Base-by-base conservation (phyloP, 2,797 vertebrate species). In the Melanotaenia parkinsoni region DNA sequence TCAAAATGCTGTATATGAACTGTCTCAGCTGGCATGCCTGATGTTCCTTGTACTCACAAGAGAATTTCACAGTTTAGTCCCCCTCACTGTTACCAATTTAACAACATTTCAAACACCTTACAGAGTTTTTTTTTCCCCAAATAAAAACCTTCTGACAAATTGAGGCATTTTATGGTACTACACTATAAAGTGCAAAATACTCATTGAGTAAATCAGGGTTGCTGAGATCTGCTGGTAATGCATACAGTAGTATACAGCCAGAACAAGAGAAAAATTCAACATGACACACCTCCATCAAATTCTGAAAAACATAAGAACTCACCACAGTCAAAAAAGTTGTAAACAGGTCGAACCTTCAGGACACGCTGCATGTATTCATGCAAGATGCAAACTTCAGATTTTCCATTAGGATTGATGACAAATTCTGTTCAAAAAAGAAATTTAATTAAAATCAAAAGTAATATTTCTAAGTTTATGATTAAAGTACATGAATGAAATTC, bases 251-350 rank as follows among this genome's bases (percentile, higher is more conserved):
- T 50, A 50, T 50, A n/a, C 7, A 50, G 9, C 20, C 14, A 38
- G 11, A 11, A 38, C 11, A 12, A 12, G 20, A 47, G 20, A 6
- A 47, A 0, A 47, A n/a, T 13, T 7, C 35, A 37, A 37, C 8
- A 12, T 32, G 32, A 32, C 5, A 32, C 32, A 38, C 40, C 40
- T 16, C 16, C 43, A 53, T 22, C 9, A 53, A 53, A 53, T 24
- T 5, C 13, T n/a, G 13, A 47, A 4, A 4, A 54, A 24, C 28
- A 54, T 13, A 5, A 16, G 5, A 57, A 57, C 98, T 98, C 95
- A 99, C 98, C 98, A 97, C 98, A 99, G 97, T 99, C 98, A 96
- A 99, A 99, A 93, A 99, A 99, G 95, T 97, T 98, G 96, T 99
- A 99, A 96, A 99, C 98, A 87, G 98, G 98, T 89, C 98, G 97